These are phyloP conservation scores for Pharmacophagus antenor DNA, from an alignment of 2,888 invertebrate genomes.

Conservation along the genomic window DNA sequence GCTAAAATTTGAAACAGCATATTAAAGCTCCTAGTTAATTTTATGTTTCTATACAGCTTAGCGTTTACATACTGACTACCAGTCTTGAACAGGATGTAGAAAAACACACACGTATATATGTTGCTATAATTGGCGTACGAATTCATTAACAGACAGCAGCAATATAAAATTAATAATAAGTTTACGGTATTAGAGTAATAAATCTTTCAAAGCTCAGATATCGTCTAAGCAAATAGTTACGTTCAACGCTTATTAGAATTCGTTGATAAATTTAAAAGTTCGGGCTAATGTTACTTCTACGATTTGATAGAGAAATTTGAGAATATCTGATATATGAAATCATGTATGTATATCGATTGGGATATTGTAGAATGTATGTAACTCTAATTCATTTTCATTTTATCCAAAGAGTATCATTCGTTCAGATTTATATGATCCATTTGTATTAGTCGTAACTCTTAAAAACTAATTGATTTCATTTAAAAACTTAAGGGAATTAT, in stretches of 20 bases:
- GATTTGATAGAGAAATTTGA: not conserved
- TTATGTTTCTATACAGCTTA: constrained; percentile 24
- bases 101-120: constrained; percentile 27
- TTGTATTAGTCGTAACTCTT: no score
- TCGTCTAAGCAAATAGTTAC: constrained; percentile 18
- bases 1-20: constrained; percentile 12
- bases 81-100: constrained; percentile 31
- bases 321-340: not conserved
- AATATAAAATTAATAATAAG: constrained; percentile 14
- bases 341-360: not conserved
- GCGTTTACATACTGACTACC: constrained; percentile 28
- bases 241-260: constrained; percentile 1
- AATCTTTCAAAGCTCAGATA: constrained; percentile 21
- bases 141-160: constrained; percentile 21
- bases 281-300: not conserved
- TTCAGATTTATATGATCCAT: no score
- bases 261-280: not conserved
- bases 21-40: constrained; percentile 22
- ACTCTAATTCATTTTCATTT: not conserved
- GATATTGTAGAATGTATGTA: no score
- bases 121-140: constrained; percentile 26
- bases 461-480: no score
- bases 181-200: constrained; percentile 25
- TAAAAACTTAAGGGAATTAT: no score
- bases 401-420: no score